A percentile compares a stretch with the other conserved stretches of the same genome.
These are phyloP conservation scores for Isichthys henryi DNA, from an alignment of 2,113 vertebrate species.

Conservation along the genomic window DNA sequence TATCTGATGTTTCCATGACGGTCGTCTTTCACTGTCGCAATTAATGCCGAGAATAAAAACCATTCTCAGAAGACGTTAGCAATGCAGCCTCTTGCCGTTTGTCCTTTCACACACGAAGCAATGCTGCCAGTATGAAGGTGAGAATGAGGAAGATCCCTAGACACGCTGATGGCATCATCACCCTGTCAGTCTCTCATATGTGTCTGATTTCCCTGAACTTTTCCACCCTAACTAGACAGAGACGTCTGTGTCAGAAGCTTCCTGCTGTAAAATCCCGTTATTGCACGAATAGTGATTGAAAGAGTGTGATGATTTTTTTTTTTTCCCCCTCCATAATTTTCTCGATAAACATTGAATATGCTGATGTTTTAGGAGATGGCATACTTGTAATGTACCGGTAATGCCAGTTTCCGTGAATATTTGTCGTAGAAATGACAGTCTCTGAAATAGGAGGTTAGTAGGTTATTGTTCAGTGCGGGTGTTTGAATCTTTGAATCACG, in stretches of 20 bases:
- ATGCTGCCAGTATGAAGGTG: not conserved
- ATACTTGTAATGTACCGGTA: not conserved
- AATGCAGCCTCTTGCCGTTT: not conserved
- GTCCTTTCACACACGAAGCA: not conserved
- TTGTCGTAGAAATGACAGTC: not conserved
- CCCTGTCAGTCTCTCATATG: not conserved
- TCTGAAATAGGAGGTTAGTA: not conserved
- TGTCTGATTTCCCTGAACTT: conserved; percentile 1
- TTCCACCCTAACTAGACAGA: not conserved
- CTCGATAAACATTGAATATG: not conserved
- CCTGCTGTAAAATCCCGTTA: not conserved
- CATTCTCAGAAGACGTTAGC: not conserved
- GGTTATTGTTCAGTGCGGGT: not conserved
- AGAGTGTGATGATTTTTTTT: not conserved
- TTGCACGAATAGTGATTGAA: not conserved
- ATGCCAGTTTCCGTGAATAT: not conserved
- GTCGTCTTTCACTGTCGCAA: not conserved
- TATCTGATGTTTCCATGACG: conserved; percentile 5
- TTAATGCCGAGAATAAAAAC: not conserved
- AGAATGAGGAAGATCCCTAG: not conserved
- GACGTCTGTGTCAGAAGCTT: conserved; percentile 34
- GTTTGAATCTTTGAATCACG: not conserved
- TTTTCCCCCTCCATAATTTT: not conserved
- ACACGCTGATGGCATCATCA: not conserved
- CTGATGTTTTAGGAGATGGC: not conserved